These are phyloP conservation scores for Oreohelix idahoensis DNA, from an alignment of 1,140 invertebrate genomes.

Conservation along the genomic window DNA sequence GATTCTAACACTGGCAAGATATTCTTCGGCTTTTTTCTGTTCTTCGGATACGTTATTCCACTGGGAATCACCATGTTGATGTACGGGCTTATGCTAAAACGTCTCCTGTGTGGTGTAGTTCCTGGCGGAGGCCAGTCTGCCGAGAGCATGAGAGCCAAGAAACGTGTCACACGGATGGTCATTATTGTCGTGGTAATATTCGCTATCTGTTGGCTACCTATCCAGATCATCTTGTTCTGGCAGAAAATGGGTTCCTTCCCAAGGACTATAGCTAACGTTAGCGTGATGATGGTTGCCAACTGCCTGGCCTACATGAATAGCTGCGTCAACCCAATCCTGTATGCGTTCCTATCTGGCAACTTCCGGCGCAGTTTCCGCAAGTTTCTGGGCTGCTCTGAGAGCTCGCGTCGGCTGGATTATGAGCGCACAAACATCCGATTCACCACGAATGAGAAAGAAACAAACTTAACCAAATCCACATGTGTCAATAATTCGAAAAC, in stretches of 20 bases:
- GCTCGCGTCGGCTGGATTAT: slow-evolving; percentile 57
- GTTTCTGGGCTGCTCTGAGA: slow-evolving; percentile 71
- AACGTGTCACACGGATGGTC: slow-evolving; percentile 93
- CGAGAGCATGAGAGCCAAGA: slow-evolving; percentile 86
- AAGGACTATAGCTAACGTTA: slow-evolving; percentile 75
- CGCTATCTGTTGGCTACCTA: slow-evolving; percentile 95
- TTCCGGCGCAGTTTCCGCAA: slow-evolving; percentile 88
- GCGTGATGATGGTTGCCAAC: slow-evolving; percentile 87
- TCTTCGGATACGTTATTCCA: slow-evolving; percentile 74
- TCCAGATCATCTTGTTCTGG: slow-evolving; percentile 80
- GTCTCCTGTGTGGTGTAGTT: slow-evolving; percentile 75
- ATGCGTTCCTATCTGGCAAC: slow-evolving; percentile 91
- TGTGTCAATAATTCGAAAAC: slow-evolving; percentile 39
- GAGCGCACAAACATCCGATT: slow-evolving; percentile 62
- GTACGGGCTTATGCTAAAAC: slow-evolving; percentile 92
- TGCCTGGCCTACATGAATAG: slow-evolving; percentile 96
- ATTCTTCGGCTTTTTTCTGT: slow-evolving; percentile 73
- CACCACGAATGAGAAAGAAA: slow-evolving; percentile 43
- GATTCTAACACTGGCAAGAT: slow-evolving; percentile 27
- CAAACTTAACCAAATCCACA: slow-evolving; percentile 25
- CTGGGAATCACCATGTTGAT: slow-evolving; percentile 85
- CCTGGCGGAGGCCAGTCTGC: slow-evolving; percentile 82
- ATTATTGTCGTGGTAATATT: slow-evolving; percentile 95
- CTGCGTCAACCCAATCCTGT: slow-evolving; percentile 96
- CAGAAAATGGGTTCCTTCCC: slow-evolving; percentile 76